Conservation (phyloP, 2,797 vertebrate species). For the Micromesistius poutassou region DNA sequence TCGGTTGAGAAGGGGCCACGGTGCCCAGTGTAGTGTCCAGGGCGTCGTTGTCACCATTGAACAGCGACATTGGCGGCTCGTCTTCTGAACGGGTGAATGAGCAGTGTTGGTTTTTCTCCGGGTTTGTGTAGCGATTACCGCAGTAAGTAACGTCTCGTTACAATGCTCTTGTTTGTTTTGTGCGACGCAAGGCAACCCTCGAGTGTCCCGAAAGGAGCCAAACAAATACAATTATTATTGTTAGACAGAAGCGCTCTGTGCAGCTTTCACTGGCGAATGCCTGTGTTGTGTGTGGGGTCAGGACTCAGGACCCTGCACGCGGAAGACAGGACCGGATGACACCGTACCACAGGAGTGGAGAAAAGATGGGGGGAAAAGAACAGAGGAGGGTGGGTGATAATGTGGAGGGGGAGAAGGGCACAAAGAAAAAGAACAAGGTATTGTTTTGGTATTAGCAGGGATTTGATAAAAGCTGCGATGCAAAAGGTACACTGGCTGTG, state of each 20-base stretch:
- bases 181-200: neutral
- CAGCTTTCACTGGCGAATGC: neutral
- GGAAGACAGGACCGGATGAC: neutral
- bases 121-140: neutral
- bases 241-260: neutral
- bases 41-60: neutral
- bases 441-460: neutral
- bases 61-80: neutral
- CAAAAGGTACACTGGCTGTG: neutral
- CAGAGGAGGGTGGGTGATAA: neutral
- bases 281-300: neutral
- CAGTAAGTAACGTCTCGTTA: neutral
- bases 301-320: neutral
- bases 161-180: neutral
- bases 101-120: neutral
- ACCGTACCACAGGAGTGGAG: neutral
- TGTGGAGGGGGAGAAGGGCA: neutral
- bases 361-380: neutral
- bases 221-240: neutral
- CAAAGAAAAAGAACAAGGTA: neutral
- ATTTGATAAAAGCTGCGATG: neutral
- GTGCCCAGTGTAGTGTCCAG: neutral
- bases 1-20: neutral
- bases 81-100: neutral
- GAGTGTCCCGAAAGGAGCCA: neutral